Base-by-base conservation (phyloP, 2,888 invertebrate genomes). In the Chesias legatella region DNA sequence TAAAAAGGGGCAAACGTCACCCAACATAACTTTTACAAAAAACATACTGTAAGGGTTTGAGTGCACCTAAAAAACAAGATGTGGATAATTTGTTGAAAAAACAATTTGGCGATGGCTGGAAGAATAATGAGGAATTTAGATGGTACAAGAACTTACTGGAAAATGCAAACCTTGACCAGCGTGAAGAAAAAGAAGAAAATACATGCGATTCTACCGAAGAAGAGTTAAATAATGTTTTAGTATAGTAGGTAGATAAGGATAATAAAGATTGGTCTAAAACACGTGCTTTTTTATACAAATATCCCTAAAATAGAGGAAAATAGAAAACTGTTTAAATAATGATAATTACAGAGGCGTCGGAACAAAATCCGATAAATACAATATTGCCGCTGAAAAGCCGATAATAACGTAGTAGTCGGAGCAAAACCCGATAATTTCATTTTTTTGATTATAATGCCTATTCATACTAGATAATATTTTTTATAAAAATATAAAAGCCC, bases 61-160 rank as follows among this genome's bases (percentile, higher is more conserved):
- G n/a, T n/a, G n/a, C n/a, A 27, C 29, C 33, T 27, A 27, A 29
- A 34, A 29, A 33, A 38, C 32, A 33, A 28, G 33, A 37, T n/a
- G n/a, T n/a, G n/a, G n/a, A n/a, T n/a, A n/a, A n/a, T n/a, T n/a
- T n/a, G n/a, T n/a, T n/a, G 33, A 32, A 41, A 27, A 28, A 40
- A 33, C 40, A 45, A 35, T 45, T 41, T 36, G 35, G 40, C 23
- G 41, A 45, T 29, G 32, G 37, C 34, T 43, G 47, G 42, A 32
- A 22, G 26, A 29, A 20, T 23, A 30, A 31, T 33, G 33, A 33
- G 24, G 42, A 42, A 38, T 33, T 47, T 38, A 30, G 31, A 34
- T 47, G 42, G 37, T 47, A 46, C 37, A 46, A 46, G 33, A 42
- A 35, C 21, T 30, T 30, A 30, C 30, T 24, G 24, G 24, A 27